Base-by-base conservation (phyloP, 1,140 invertebrate species). In the Thrips palmi region DNA sequence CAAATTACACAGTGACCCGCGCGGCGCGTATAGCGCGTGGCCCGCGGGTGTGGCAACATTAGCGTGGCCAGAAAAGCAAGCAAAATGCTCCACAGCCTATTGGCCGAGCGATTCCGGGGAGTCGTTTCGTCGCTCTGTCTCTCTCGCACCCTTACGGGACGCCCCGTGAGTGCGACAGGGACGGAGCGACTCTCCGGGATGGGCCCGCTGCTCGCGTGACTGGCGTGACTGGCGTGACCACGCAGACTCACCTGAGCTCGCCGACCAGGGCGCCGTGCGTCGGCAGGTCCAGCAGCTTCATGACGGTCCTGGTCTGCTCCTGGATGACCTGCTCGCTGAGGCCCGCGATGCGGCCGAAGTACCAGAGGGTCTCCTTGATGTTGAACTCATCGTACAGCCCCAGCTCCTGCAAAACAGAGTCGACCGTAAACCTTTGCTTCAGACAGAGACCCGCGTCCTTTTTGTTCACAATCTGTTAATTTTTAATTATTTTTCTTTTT, bases 311-410 rank as follows among this genome's bases (percentile, higher is more conserved):
- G 42, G 71, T 78, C 45, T 77, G 61, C 21, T 74, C 63, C 7
- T 64, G 54, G 28, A 92, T 77, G 12, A 63, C 59, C 3, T 60
- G 48, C 4, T 66, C 59, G 0, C 63, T 59, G 65, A 96, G 73
- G 6, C 79, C 76, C 50, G 86, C 83, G 32, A 94, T 74, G 14
- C 77, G 61, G 0, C 88, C 88, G 57, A 93, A 94, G 56, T 86
- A 94, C 40, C 71, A 73, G 2, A 94, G 62, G 0, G 84, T 85
- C 44, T 85, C 82, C 31, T 71, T 70, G 1, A 89, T 79, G 1
- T 79, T 77, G 54, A 94, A 87, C 52, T 93, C 84, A 6, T 68
- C 68, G 11, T 86, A 83, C 14, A 96, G 53, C 0, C 85, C 82
- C 38, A 91, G 77, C 40, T 92, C 85, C 68, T 89, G 59, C n/a